Evolutionary conservation across 2,113 vertebrate species (phyloP), one percentile per base, ranked within the genome.

Genomic region (Talpa occidentalis): DNA sequence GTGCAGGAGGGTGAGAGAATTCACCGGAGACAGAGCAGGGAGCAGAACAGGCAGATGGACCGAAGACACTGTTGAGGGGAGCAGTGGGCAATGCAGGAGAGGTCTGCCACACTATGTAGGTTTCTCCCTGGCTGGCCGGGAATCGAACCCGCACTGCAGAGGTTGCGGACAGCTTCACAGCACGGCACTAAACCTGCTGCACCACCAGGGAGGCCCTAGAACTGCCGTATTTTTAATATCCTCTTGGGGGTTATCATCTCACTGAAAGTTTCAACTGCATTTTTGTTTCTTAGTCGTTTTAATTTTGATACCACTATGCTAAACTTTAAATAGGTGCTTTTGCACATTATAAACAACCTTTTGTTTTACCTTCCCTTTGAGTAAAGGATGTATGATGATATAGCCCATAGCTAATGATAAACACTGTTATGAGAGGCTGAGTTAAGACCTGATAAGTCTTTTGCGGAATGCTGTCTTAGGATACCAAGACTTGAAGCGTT

Each of bases 401-500:
- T 2, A 64, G 26, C 15, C 54, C 21, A 11, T 93, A 76, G 54
- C 74, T 49, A 80, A 44, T 24, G 44, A 93, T 73, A 91, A 83
- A 79, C 35, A 84, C 56, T 37, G 10, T 47, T 42, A 64, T 8
- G 60, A 7, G 35, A 24, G 70, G 54, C 64, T 72, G 62, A 37
- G 35, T 40, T 85, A 89, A 73, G 42, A 84, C 70, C 40, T 69
- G 87, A 84, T 10, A 80, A 83, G 40, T 24, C 30, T 40, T 74
- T 30, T 88, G 42, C 64, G 40, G 49, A 79, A 3, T 69, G 59
- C 40, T 87, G n/a, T 81, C 47, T 40, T 80, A 30, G n/a, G 52
- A 91, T 64, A 92, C 44, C 40, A 92, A 90, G 28, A 82, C 44
- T 86, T 72, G 62, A 95, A 90, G 14, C 82, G 79, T 69, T 54